phyloP scores from a whole-genome alignment of 2,797 vertebrate genomes.

The Eulemur coronatus region DNA sequence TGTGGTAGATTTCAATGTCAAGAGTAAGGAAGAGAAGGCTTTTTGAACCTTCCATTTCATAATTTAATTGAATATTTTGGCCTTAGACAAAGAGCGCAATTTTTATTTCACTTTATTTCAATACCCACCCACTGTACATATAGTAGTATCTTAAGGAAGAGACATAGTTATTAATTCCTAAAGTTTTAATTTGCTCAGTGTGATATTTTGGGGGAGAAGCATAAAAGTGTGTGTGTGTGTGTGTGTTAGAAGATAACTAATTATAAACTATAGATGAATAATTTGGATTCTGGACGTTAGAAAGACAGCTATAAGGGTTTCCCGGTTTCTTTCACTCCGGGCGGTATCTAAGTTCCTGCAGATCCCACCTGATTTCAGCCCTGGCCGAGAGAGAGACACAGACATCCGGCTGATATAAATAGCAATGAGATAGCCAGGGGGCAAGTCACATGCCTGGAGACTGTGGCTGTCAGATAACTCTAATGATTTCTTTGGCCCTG shows the following conservation, averaged over 20 bases:
- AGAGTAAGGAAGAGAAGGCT: neutral
- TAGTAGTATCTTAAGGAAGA: neutral
- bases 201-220: neutral
- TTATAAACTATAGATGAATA: slow-evolving; percentile 27
- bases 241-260: neutral
- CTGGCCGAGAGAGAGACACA: neutral
- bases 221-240: neutral
- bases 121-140: neutral
- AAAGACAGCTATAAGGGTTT: neutral
- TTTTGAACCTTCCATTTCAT: neutral
- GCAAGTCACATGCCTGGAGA: slow-evolving; percentile 66
- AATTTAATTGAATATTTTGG: neutral
- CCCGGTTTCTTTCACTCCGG: neutral
- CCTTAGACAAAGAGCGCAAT: neutral
- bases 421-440: slow-evolving; percentile 63
- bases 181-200: slow-evolving; percentile 5
- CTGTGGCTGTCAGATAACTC: slow-evolving; percentile 62
- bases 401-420: slow-evolving; percentile 56
- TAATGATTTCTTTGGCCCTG: slow-evolving; percentile 77
- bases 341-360: neutral
- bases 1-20: neutral
- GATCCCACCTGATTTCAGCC: slow-evolving; percentile 43
- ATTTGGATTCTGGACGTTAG: slow-evolving; percentile 14
- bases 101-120: slow-evolving; percentile 18
- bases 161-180: neutral